Evolutionary conservation across 2,113 vertebrate genomes (phyloP).

Genomic region (Ptilorrhoa leucosticta): DNA sequence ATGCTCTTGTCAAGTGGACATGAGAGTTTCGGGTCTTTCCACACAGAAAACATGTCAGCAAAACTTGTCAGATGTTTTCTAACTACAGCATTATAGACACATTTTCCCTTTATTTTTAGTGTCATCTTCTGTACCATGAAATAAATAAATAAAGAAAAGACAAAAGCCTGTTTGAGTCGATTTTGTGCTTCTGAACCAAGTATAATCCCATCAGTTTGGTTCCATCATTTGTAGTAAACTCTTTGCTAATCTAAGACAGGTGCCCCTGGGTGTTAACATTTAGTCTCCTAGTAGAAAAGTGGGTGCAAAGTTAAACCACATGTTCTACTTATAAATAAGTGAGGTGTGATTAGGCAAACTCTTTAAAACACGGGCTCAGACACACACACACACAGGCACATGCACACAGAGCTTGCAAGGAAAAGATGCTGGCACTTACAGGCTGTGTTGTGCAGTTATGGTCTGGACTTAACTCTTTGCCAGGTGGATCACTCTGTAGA

Average conservation of each 20-base stretch:
- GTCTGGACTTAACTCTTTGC: conserved; percentile 52
- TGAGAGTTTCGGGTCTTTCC: conserved; percentile 72
- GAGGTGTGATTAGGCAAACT: conserved; percentile 80
- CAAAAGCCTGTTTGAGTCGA: background rate
- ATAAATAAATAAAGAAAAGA: background rate
- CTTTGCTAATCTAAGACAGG: conserved; percentile 86
- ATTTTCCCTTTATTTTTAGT: background rate
- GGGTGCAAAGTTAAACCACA: conserved; percentile 98
- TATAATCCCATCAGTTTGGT: conserved; percentile 29
- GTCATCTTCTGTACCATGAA: background rate
- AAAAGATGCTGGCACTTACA: conserved; percentile 29
- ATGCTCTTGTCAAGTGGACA: conserved; percentile 68
- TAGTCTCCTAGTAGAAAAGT: conserved; percentile 91
- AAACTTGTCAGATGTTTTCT: conserved; percentile 37
- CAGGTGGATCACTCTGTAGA: conserved; percentile 49
- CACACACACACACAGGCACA: background rate
- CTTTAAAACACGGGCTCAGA: conserved; percentile 34
- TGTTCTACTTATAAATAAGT: conserved; percentile 82
- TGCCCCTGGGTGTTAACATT: conserved; percentile 87
- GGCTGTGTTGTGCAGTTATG: conserved; percentile 26
- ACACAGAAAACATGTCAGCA: conserved; percentile 31
- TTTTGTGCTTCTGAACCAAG: background rate
- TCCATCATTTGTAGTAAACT: conserved; percentile 67
- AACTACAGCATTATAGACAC: background rate
- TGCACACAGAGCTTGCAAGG: background rate